phyloP scores from a whole-genome alignment of 2,797 vertebrate species.

The Iguana delicatissima region DNA sequence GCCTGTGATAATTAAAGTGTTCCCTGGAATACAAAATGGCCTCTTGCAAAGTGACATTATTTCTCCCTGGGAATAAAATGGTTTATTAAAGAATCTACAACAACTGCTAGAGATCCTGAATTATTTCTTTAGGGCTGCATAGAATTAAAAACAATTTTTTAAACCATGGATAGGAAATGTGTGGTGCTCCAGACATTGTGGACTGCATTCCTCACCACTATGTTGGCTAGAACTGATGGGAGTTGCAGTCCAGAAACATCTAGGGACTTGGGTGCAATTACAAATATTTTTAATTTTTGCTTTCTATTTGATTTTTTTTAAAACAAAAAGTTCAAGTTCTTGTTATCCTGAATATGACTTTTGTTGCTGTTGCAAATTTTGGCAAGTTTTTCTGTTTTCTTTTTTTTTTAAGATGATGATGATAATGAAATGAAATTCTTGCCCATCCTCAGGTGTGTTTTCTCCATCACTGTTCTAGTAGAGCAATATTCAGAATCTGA shows the following conservation, averaged over 20 bases:
- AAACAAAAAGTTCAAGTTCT: too few species aligned
- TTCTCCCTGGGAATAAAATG: conserved; percentile 29
- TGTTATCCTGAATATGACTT: too few species aligned
- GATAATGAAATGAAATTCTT: neutral
- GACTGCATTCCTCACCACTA: neutral
- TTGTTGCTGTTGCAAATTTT: too few species aligned
- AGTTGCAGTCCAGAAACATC: neutral
- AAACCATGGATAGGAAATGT: neutral
- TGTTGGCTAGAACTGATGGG: neutral
- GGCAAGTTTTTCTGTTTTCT: too few species aligned
- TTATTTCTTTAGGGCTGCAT: conserved; percentile 9
- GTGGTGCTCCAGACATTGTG: neutral
- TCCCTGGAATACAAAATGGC: neutral
- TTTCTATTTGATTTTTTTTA: neutral
- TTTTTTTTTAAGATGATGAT: too few species aligned
- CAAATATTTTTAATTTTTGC: neutral
- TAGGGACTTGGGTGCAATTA: neutral
- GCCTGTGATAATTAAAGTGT: conserved; percentile 38
- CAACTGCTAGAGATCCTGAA: conserved; percentile 8
- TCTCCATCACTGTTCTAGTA: neutral
- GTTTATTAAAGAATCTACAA: conserved; percentile 33
- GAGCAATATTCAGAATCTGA: neutral
- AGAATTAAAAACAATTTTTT: conserved; percentile 12
- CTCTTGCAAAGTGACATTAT: conserved; percentile 30
- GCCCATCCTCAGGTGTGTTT: neutral